Evolutionary conservation across 2,888 invertebrate genomes (phyloP).

Genomic region (Muschampia plurimacula): DNA sequence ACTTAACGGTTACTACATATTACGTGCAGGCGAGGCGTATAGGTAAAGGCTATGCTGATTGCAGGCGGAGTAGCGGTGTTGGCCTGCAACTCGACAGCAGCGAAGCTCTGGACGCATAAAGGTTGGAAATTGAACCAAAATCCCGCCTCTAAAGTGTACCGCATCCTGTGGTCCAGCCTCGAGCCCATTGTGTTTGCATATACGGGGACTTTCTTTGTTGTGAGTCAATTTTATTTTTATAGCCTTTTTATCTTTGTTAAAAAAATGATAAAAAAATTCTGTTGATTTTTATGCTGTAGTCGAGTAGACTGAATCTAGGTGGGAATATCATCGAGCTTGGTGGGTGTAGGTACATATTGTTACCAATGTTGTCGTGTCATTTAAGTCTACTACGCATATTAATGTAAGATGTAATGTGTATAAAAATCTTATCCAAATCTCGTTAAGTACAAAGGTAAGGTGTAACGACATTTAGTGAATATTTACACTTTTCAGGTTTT

Average conservation of each 20-base stretch:
- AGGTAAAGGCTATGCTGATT: slow-evolving; percentile 33
- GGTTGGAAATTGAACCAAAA: slow-evolving; percentile 76
- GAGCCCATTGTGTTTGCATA: slow-evolving; percentile 76
- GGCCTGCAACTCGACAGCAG: slow-evolving; percentile 75
- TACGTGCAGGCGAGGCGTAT: slow-evolving; percentile 15
- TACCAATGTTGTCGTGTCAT: no score
- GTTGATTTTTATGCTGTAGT: no score
- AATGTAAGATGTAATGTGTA: no score
- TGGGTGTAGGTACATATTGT: no score
- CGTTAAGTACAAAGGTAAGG: no score
- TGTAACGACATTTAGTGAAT: no score
- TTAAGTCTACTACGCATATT: no score
- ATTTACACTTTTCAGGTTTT: no score
- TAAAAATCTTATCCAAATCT: no score
- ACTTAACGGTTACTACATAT: slow-evolving; percentile 28
- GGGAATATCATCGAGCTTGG: no score
- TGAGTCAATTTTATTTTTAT: slow-evolving; percentile 42
- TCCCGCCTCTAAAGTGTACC: slow-evolving; percentile 73
- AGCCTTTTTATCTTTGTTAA: background rate
- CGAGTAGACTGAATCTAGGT: no score
- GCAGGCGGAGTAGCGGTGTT: slow-evolving; percentile 74
- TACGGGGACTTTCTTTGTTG: slow-evolving; percentile 76
- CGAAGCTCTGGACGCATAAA: slow-evolving; percentile 64
- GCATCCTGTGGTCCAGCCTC: slow-evolving; percentile 71
- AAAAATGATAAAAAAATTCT: background rate